A percentile compares a stretch with the other conserved stretches of the same genome.
These are phyloP conservation scores for Astropecten irregularis DNA, from an alignment of 53 echinoderm and acorn worm genomes.

Conservation along the genomic window DNA sequence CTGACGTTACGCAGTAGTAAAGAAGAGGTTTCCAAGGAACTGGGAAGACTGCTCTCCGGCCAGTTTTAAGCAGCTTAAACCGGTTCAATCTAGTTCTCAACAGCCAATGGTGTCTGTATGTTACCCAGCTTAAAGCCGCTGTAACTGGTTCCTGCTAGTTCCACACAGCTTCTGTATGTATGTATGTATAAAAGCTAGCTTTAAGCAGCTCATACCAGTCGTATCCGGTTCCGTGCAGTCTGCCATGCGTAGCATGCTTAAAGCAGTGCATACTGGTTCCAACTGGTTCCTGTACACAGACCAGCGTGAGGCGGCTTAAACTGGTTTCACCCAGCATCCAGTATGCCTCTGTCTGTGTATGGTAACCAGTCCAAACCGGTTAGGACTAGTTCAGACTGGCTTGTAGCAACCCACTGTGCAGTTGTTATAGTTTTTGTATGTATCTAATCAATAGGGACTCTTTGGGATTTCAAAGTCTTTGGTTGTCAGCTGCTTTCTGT, in stretches of 20 bases:
- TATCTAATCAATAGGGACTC: background rate
- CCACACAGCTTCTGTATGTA: background rate
- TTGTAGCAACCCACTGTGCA: conserved; percentile 26
- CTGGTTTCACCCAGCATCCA: background rate
- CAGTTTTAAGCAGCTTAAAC: conserved; percentile 77
- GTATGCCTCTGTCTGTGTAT: background rate
- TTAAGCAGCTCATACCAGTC: background rate
- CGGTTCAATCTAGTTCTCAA: conserved; percentile 35
- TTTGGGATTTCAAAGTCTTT: background rate
- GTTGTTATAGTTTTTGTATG: conserved; percentile 49
- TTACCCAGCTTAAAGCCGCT: background rate
- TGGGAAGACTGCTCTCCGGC: conserved; percentile 78
- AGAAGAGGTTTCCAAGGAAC: conserved; percentile 77
- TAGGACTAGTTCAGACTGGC: conserved; percentile 21
- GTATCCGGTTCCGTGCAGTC: background rate
- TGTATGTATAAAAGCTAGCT: background rate
- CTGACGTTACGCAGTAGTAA: conserved; percentile 92
- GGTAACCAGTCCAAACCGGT: conserved; percentile 16
- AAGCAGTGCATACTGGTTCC: background rate
- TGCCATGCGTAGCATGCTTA: background rate
- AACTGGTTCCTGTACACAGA: background rate
- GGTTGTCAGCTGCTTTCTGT: background rate
- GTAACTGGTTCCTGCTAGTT: too few species aligned
- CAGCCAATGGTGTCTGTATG: conserved; percentile 19
- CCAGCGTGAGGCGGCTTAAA: conserved; percentile 17